Conservation (phyloP, 2,888 invertebrate genomes). For the Euzetes globulus region DNA sequence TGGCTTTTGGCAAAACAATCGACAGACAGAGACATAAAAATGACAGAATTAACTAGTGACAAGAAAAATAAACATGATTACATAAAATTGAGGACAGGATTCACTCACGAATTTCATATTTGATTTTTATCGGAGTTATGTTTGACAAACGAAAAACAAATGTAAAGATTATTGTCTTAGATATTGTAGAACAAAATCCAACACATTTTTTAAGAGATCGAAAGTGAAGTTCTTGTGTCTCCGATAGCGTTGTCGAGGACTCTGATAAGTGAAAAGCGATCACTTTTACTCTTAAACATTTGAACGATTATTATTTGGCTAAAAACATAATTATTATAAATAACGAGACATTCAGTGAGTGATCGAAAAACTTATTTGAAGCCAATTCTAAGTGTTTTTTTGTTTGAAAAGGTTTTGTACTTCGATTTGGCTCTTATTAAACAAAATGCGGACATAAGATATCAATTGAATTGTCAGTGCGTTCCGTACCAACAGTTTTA, state of each 20-base stretch:
- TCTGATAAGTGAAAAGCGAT: not conserved
- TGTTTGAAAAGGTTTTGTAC: too few relatives aligned
- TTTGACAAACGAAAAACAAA: not conserved
- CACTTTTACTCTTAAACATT: slow-evolving; percentile 8
- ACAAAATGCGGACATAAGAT: slow-evolving; percentile 10
- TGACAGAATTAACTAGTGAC: not conserved
- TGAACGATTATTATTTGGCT: not conserved
- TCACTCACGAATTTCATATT: slow-evolving; percentile 15
- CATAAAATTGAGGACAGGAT: not conserved
- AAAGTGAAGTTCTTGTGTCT: not conserved
- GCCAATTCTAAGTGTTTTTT: not conserved
- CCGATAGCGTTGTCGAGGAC: not conserved
- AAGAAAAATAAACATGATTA: not conserved
- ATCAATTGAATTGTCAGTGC: slow-evolving; percentile 21
- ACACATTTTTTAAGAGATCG: not conserved
- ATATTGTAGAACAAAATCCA: not conserved
- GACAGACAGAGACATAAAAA: not conserved
- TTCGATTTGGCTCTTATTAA: not conserved
- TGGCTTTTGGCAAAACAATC: not conserved
- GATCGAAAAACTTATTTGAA: not conserved
- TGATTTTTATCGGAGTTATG: not conserved
- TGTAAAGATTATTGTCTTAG: not conserved
- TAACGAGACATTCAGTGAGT: not conserved
- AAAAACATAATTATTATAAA: not conserved
- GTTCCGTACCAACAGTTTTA: slow-evolving; percentile 21